Evolutionary conservation across 2,113 vertebrate species (phyloP).

Genomic region (Tragelaphus buxtoni): DNA sequence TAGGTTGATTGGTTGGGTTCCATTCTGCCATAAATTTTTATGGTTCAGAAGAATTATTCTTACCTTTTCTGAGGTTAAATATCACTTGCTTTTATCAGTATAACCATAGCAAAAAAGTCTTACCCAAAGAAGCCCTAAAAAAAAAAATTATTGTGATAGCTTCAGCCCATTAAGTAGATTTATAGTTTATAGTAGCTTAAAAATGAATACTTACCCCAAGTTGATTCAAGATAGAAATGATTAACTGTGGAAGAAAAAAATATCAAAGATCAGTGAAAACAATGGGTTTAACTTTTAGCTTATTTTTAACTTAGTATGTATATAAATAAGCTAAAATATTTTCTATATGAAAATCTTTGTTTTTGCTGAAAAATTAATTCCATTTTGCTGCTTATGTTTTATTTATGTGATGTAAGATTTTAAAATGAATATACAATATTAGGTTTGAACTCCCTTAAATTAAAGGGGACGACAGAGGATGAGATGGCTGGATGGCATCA

Average conservation of each 20-base stretch:
- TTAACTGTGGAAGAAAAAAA: slow-evolving; percentile 49
- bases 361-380: slow-evolving; percentile 15
- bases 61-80: slow-evolving; percentile 36
- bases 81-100: slow-evolving; percentile 31
- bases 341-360: neutral
- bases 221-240: slow-evolving; percentile 61
- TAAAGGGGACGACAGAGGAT: no score
- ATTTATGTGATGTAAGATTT: neutral
- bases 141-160: neutral
- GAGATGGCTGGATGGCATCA: no score
- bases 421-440: neutral
- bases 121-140: slow-evolving; percentile 54
- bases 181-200: slow-evolving; percentile 12
- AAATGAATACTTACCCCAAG: slow-evolving; percentile 45
- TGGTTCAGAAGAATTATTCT: neutral
- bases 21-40: neutral
- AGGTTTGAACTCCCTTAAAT: neutral
- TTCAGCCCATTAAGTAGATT: neutral
- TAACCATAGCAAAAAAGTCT: slow-evolving; percentile 50
- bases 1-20: neutral
- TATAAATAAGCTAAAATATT: neutral
- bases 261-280: neutral
- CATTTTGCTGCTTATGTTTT: neutral
- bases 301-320: neutral
- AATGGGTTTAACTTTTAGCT: neutral